phyloP scores from a whole-genome alignment of 2,888 invertebrate species.

The Volucella inflata region DNA sequence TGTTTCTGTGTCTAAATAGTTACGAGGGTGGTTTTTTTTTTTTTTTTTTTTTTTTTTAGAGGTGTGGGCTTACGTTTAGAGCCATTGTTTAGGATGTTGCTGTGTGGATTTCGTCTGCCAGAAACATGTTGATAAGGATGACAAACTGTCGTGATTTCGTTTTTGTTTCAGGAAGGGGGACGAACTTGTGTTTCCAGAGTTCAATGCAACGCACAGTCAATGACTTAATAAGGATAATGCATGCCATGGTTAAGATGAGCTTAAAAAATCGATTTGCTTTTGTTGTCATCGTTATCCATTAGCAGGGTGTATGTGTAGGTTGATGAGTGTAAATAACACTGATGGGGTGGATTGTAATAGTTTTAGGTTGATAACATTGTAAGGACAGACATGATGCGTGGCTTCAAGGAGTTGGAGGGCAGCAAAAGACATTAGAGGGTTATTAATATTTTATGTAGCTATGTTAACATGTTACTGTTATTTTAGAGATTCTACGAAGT shows the following conservation, averaged over 20 bases:
- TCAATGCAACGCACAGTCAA: constrained; percentile 33
- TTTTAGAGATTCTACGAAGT: no score
- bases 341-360: neutral
- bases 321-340: neutral
- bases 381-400: no score
- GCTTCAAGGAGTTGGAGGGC: no score
- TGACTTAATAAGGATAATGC: constrained; percentile 72
- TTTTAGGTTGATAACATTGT: no score
- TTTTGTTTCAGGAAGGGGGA: neutral
- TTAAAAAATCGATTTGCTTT: constrained; percentile 63
- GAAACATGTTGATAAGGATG: constrained; percentile 72
- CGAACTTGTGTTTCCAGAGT: neutral
- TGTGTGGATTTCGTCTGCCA: constrained; percentile 57
- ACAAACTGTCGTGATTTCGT: constrained; percentile 51
- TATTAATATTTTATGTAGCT: no score
- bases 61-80: neutral
- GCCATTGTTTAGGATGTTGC: constrained; percentile 51
- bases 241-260: constrained; percentile 54
- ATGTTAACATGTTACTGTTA: no score
- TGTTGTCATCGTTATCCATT: neutral
- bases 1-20: neutral
- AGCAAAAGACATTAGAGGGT: no score
- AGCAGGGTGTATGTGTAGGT: neutral
- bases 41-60: no score
- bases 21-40: constrained; percentile 19